Conservation (phyloP, 2,797 vertebrate species). For the Sebastes nivosus region DNA sequence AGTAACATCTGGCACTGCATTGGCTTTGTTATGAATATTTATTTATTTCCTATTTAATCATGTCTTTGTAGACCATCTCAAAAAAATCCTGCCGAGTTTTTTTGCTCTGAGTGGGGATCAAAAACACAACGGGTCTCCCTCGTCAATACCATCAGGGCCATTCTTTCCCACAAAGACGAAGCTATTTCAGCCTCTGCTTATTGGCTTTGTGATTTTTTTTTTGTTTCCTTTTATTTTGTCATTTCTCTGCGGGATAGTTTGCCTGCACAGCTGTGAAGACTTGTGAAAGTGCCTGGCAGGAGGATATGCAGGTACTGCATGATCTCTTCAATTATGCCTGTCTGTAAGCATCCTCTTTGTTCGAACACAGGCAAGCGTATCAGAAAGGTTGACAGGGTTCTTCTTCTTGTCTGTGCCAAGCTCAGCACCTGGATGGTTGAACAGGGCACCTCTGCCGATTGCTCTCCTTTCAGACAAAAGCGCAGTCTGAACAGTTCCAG, state of each 20-base stretch:
- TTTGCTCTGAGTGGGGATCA: conserved; percentile 60
- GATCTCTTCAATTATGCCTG: conserved; percentile 72
- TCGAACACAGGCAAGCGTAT: conserved; percentile 64
- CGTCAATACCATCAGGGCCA: conserved; percentile 70
- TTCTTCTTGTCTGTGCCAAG: conserved; percentile 66
- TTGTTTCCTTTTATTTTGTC: conserved; percentile 68
- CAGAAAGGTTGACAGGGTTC: conserved; percentile 73
- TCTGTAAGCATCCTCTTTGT: conserved; percentile 73
- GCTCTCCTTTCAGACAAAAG: conserved; percentile 61
- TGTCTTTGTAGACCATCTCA: conserved; percentile 67
- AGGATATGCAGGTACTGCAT: conserved; percentile 72
- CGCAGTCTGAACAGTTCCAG: conserved; percentile 59
- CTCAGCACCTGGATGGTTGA: conserved; percentile 74
- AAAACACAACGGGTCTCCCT: conserved; percentile 69
- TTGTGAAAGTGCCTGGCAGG: conserved; percentile 66
- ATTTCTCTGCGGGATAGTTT: conserved; percentile 68
- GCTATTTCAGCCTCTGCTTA: conserved; percentile 74
- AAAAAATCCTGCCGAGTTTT: conserved; percentile 54
- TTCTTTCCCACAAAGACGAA: conserved; percentile 76
- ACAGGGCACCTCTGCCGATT: conserved; percentile 64
- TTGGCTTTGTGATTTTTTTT: conserved; percentile 69
- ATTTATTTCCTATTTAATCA: conserved; percentile 71
- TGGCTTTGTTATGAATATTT: conserved; percentile 70
- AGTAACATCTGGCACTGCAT: conserved; percentile 72
- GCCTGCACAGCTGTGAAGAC: conserved; percentile 76